Base-by-base conservation (phyloP, 2,113 vertebrate species). In the Rhadina sibilatrix region DNA sequence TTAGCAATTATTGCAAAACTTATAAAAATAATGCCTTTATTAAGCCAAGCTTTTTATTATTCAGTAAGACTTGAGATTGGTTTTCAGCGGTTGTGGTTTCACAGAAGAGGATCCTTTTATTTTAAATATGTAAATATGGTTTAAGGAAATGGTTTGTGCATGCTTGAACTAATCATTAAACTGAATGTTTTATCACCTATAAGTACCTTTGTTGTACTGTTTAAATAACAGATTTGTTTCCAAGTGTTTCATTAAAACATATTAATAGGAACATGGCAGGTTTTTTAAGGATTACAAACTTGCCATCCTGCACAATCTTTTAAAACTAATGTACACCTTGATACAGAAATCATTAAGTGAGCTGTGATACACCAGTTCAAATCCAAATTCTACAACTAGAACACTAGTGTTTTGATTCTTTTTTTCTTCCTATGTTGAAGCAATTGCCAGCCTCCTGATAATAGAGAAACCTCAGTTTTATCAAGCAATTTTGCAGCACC, bases 401-500 rank as follows among this genome's bases (percentile, higher is more conserved):
- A 94, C 57, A 84, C 77, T 28, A 90, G 71, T 75, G 81, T 96
- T 97, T 94, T 95, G 90, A 95, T 97, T 77, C 92, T 66, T 78
- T 56, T 93, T 94, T 94, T 19, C n/a, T 42, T 49, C 63, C 60
- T 83, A 57, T 91, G 95, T 95, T 93, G 91, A 97, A 90, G 89
- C 76, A 97, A 94, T 94, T 97, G 82, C 82, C 70, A 96, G 82
- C 28, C 89, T 93, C 52, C 68, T 77, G 88, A 93, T 94, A 96
- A 96, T 65, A 89, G 78, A 76, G 95, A 97, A 95, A 87, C 53
- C n/a, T 35, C 68, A 69, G 92, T 91, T 97, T 97, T 98, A 97
- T 92, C 97, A 96, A 97, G 97, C 91, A 95, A 96, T 97, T 98
- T 97, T 94, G 95, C 90, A 96, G 93, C 87, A 91, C 84, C 92